These are phyloP conservation scores for Ferdinandea cuprea DNA, from an alignment of 2,888 invertebrate species.

Conservation along the genomic window DNA sequence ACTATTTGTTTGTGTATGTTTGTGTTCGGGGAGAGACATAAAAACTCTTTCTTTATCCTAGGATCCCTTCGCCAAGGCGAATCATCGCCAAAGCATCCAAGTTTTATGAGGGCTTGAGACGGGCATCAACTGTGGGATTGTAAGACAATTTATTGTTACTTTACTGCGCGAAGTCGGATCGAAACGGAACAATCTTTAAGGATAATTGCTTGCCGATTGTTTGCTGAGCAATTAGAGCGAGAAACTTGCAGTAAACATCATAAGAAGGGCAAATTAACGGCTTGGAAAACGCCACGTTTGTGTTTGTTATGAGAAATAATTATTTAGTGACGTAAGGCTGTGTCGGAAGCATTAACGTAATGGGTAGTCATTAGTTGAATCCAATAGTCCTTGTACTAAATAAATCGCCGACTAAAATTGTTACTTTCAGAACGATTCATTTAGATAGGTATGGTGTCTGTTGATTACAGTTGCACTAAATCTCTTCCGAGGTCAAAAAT, in stretches of 20 bases:
- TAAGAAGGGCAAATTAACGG: constrained; percentile 50
- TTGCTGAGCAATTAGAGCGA: constrained; percentile 56
- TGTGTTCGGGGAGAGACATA: neutral
- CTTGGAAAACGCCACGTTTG: constrained; percentile 49
- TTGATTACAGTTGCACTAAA: no score
- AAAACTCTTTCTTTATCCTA: constrained; percentile 8
- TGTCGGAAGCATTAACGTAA: constrained; percentile 25
- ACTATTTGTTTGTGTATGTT: neutral
- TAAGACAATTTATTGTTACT: constrained; percentile 42
- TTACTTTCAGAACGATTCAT: no score
- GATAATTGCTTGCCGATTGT: constrained; percentile 62
- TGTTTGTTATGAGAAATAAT: constrained; percentile 39
- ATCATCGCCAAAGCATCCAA: constrained; percentile 30
- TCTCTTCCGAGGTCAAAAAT: no score
- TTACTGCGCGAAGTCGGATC: neutral
- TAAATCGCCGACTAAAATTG: no score
- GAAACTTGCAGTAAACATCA: constrained; percentile 20
- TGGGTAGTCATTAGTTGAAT: constrained; percentile 59
- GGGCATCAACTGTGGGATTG: constrained; percentile 55
- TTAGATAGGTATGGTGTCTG: no score
- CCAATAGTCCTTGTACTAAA: constrained; percentile 51
- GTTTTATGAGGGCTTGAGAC: constrained; percentile 38
- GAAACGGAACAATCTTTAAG: constrained; percentile 50
- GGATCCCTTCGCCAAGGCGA: constrained; percentile 18
- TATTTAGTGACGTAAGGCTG: constrained; percentile 29